A percentile compares a stretch with the other conserved stretches of the same genome.
phyloP scores from a whole-genome alignment of 2,113 vertebrate genomes.

The Henicopernis longicauda region DNA sequence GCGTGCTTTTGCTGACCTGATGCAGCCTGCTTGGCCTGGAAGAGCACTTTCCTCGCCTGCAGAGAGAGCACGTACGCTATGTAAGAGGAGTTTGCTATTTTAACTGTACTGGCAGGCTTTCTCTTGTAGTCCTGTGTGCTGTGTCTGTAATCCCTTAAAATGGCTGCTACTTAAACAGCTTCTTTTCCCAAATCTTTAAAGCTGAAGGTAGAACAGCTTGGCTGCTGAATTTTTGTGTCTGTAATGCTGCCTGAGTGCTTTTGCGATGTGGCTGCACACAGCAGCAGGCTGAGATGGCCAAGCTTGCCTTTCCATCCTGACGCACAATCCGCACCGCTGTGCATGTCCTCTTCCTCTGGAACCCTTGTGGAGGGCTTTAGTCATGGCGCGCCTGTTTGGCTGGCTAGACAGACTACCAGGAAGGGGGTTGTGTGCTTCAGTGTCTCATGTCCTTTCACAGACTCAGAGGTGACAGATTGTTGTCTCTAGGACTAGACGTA shows the following conservation, averaged over 20 bases:
- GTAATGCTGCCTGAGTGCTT: not conserved
- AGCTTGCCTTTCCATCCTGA: not conserved
- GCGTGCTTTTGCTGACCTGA: not conserved
- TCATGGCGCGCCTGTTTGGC: too few relatives aligned
- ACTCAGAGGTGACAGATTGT: not conserved
- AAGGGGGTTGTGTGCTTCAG: not conserved
- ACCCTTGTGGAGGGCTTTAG: not conserved
- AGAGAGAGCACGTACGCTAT: not conserved
- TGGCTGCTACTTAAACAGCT: not conserved
- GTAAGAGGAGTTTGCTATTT: not conserved
- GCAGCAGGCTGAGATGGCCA: not conserved
- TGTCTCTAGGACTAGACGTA: not conserved
- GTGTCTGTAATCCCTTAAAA: not conserved
- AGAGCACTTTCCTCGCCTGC: not conserved
- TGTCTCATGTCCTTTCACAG: not conserved
- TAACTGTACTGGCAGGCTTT: not conserved
- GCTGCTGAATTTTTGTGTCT: not conserved
- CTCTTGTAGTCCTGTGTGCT: not conserved
- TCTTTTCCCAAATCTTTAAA: not conserved
- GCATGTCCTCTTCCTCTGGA: not conserved
- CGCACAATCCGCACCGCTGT: rapidly evolving
- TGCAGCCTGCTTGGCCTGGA: not conserved
- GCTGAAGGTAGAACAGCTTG: not conserved
- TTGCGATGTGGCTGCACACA: rapidly evolving
- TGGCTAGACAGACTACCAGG: not conserved